Percentiles rank a stretch among this genome's conserved stretches.
Conservation (phyloP, 2,113 vertebrate genomes). For the Camelus dromedarius region DNA sequence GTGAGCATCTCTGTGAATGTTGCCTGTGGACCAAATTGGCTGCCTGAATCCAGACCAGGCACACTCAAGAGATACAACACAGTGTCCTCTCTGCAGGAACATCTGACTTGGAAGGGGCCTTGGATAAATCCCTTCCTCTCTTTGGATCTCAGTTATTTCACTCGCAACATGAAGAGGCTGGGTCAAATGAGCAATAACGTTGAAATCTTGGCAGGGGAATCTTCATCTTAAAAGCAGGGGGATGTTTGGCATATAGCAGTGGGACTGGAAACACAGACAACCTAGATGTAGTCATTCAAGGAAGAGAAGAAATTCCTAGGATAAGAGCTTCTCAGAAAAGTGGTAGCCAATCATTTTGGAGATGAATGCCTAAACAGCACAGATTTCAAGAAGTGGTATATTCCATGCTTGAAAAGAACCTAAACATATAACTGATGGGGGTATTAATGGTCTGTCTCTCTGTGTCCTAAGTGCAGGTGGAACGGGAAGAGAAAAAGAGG, state of each 20-base stretch:
- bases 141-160: not conserved
- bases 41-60: not conserved
- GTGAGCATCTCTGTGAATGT: not conserved
- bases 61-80: not conserved
- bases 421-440: not conserved
- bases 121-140: not conserved
- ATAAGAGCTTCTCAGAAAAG: not conserved
- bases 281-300: not conserved
- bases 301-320: not conserved
- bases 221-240: conserved; percentile 1
- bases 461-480: not conserved
- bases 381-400: not conserved
- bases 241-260: not conserved
- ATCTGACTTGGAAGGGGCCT: not conserved
- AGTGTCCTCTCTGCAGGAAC: not conserved
- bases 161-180: not conserved
- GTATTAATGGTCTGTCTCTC: not conserved
- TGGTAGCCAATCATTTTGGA: not conserved
- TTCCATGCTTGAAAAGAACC: not conserved
- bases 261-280: not conserved
- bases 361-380: not conserved
- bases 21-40: not conserved
- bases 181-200: not conserved
- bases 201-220: not conserved
- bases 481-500: not conserved